These are phyloP conservation scores for Orthosia gothica DNA, from an alignment of 2,888 invertebrate species.

Conservation along the genomic window DNA sequence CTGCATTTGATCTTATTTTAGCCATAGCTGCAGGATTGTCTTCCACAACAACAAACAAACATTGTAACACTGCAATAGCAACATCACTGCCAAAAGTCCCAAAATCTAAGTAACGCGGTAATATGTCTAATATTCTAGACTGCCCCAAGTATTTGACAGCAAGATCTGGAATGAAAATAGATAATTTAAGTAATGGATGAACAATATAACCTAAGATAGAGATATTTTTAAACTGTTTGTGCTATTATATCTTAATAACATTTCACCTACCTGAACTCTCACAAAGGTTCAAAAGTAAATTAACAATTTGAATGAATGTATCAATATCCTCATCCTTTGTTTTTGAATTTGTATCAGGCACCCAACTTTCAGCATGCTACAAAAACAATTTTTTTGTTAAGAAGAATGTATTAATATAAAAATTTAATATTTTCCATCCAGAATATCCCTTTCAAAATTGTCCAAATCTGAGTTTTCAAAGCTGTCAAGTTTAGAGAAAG, in stretches of 20 bases:
- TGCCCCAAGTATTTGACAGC: conserved; percentile 93
- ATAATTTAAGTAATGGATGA: conserved; percentile 3
- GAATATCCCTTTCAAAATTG: too few species aligned
- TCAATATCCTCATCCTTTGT: conserved; percentile 92
- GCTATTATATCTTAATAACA: background rate
- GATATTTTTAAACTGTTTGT: too few species aligned
- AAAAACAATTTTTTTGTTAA: conserved; percentile 45
- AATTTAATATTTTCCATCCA: too few species aligned
- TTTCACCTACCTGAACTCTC: conserved; percentile 90
- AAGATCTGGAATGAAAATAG: conserved; percentile 81
- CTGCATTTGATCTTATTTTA: conserved; percentile 89
- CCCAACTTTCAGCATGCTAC: conserved; percentile 89
- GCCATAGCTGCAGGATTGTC: conserved; percentile 92
- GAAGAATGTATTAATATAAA: too few species aligned
- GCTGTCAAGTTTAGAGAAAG: too few species aligned
- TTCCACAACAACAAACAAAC: conserved; percentile 94
- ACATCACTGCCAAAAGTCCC: conserved; percentile 91
- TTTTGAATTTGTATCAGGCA: conserved; percentile 84
- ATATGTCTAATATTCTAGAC: conserved; percentile 91
- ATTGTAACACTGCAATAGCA: conserved; percentile 92
- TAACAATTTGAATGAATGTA: conserved; percentile 93
- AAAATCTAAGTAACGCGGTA: conserved; percentile 92
- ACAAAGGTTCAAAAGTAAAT: conserved; percentile 94
- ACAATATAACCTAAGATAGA: too few species aligned
- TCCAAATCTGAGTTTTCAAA: too few species aligned